phyloP scores from a whole-genome alignment of 2,888 invertebrate genomes.

The Panopea generosa region DNA sequence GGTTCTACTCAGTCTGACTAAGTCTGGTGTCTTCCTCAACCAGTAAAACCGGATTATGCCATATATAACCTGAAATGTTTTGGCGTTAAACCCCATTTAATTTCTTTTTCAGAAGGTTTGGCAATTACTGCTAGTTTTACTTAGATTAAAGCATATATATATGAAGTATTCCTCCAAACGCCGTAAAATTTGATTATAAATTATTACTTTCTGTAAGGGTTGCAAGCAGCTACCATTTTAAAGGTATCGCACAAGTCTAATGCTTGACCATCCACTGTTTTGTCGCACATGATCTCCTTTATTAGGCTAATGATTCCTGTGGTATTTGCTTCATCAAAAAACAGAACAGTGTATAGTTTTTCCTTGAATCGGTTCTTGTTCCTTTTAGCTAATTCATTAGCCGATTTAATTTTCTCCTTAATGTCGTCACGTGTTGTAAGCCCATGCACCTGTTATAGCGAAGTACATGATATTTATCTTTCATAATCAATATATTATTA shows the following conservation, averaged over 20 bases:
- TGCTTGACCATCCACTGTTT: constrained; percentile 74
- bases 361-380: constrained; percentile 62
- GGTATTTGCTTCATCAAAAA: constrained; percentile 84
- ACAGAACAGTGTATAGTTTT: constrained; percentile 79
- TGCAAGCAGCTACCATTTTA: constrained; percentile 83
- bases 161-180: no score
- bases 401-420: constrained; percentile 73
- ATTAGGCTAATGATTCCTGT: constrained; percentile 82
- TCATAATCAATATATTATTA: not conserved
- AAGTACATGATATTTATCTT: not conserved
- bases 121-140: no score
- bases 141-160: no score
- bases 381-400: constrained; percentile 67
- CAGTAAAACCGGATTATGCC: no score
- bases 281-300: constrained; percentile 83
- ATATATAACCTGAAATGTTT: no score
- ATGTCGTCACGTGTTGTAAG: constrained; percentile 80
- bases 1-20: no score
- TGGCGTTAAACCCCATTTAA: no score
- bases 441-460: constrained; percentile 75
- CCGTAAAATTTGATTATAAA: no score
- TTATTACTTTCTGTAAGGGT: constrained; percentile 84
- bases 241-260: constrained; percentile 68
- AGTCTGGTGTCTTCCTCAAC: no score
- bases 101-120: no score